A percentile compares a stretch with the other conserved stretches of the same genome.
Conservation (phyloP, 2,113 vertebrate genomes). For the Ophiodon elongatus region DNA sequence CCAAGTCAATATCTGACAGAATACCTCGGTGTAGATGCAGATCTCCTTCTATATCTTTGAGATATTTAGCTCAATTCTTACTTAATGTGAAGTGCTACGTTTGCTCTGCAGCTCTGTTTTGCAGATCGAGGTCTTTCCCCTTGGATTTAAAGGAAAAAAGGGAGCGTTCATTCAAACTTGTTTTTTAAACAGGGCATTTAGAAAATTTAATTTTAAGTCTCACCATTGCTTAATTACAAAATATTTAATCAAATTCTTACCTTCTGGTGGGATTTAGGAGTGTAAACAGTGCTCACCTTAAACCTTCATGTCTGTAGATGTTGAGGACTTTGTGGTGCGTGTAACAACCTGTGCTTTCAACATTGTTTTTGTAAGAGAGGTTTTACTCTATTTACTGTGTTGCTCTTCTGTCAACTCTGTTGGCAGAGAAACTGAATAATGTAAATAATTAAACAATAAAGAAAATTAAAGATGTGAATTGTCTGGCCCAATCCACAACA, state of each 20-base stretch:
- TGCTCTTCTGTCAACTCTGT: constrained; percentile 45
- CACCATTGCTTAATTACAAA: constrained; percentile 14
- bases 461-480: constrained; percentile 44
- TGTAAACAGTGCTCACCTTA: not conserved
- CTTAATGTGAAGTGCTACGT: not conserved
- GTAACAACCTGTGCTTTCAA: not conserved
- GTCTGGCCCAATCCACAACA: constrained; percentile 1
- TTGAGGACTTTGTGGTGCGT: constrained; percentile 1
- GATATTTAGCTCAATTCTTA: not conserved
- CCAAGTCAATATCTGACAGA: not conserved
- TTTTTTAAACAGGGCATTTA: constrained; percentile 15
- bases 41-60: not conserved
- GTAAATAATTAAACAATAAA: constrained; percentile 85
- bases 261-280: constrained; percentile 4
- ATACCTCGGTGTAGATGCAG: not conserved
- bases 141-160: constrained; percentile 14
- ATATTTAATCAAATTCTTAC: constrained; percentile 6
- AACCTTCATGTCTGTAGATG: constrained; percentile 5
- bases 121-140: not conserved
- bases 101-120: not conserved
- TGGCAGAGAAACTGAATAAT: constrained; percentile 55
- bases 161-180: constrained; percentile 7
- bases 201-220: constrained; percentile 1
- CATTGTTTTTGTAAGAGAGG: constrained; percentile 47
- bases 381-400: constrained; percentile 45